Base-by-base conservation (phyloP, 2,888 invertebrate species). In the Petrophora chlorosata region DNA sequence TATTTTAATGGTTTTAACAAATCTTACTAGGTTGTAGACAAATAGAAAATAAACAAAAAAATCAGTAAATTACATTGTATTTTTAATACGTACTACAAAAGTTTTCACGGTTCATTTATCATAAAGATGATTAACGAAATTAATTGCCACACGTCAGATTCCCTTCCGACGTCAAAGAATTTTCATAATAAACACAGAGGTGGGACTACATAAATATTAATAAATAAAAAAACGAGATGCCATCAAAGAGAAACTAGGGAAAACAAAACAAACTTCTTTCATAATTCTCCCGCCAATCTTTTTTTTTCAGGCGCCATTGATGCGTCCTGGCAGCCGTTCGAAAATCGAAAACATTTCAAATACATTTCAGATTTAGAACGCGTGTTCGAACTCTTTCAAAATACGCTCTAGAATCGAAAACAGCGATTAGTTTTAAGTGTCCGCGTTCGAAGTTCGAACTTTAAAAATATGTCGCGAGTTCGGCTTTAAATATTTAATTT, bases 401-500 rank as follows among this genome's bases (percentile, higher is more conserved):
- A 83, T 77, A 78, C 79, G 79, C 74, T 73, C 77, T 76, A 76
- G 86, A 87, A 89, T 88, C 90, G 88, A 89, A 89, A 88, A 87
- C 89, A 87, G 79, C 87, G 89, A 90, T 90, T 88, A 89, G 88
- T 89, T 86, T 82, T 81, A 82, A 84, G 79, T 85, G 85, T 82
- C 83, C 74, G 68, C 76, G 85, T 88, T 87, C 87, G 88, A 89
- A 87, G 53, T 59, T 59, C 56, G 59, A 59, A 59, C 59, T 85
- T 83, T 89, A 89, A 89, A 89, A 87, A 88, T 88, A 88, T 89
- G 89, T 87, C 82, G 85, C 76, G 72, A 82, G 85, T 87, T 86
- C 82, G 79, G 79, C 82, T 87, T 86, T 82, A 86, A 85, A 85
- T 83, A n/a, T n/a, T 80, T 84, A 84, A 35, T 19, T 33, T 17